These are phyloP conservation scores for Whitmania pigra DNA, from an alignment of 1,140 invertebrate species.

Conservation along the genomic window DNA sequence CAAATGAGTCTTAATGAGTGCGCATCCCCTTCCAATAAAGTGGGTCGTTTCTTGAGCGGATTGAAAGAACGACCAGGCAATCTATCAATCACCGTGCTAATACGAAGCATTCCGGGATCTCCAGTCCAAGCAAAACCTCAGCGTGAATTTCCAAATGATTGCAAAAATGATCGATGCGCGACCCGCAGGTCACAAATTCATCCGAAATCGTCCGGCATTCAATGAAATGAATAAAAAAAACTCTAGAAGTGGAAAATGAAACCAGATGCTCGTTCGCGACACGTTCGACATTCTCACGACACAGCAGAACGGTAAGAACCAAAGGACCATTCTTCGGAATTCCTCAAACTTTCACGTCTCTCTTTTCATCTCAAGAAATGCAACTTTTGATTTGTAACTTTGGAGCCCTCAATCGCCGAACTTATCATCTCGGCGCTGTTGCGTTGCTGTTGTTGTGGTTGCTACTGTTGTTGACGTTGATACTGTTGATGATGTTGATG, in stretches of 20 bases:
- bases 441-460: not conserved
- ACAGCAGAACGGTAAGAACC: no score
- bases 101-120: no score
- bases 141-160: no score
- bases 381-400: not conserved
- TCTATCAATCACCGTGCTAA: no score
- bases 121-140: no score
- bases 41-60: no score
- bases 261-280: not conserved
- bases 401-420: not conserved
- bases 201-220: not conserved
- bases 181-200: no score
- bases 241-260: not conserved
- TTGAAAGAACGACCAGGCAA: no score
- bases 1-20: no score
- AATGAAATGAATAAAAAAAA: constrained; percentile 3
- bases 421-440: not conserved
- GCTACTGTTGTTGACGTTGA: not conserved
- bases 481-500: not conserved
- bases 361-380: not conserved
- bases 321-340: no score
- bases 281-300: not conserved
- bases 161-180: no score
- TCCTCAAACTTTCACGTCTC: not conserved
- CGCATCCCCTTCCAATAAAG: no score